Conservation (phyloP, 2,797 vertebrate species). For the Oreortyx pictus region DNA sequence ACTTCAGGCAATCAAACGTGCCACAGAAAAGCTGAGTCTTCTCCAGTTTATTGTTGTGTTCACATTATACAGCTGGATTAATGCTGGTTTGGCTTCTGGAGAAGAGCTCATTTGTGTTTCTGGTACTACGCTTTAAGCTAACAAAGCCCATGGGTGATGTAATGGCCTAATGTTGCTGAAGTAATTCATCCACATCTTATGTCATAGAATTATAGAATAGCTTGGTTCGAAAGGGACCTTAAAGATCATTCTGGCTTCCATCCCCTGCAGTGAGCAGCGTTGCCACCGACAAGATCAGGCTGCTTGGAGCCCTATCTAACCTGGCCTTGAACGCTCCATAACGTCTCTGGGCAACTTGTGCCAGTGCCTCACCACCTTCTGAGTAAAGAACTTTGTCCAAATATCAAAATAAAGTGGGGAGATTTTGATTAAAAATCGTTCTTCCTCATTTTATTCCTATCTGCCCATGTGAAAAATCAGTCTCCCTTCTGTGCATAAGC, state of each 20-base stretch:
- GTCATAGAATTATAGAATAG: neutral
- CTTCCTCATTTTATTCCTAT: neutral
- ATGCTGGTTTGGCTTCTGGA: neutral
- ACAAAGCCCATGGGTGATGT: neutral
- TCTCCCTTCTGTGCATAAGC: no score
- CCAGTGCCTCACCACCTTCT: neutral
- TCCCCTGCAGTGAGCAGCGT: neutral
- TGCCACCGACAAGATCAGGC: neutral
- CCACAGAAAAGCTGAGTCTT: neutral
- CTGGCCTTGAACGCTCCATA: neutral
- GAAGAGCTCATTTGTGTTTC: neutral
- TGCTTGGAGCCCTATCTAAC: neutral
- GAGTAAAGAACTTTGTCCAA: neutral
- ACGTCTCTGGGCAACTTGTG: neutral
- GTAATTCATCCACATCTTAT: neutral
- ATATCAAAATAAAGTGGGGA: neutral
- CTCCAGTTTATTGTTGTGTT: neutral
- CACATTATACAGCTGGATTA: neutral
- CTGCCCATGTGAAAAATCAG: neutral
- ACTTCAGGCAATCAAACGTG: neutral
- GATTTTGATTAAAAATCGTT: neutral
- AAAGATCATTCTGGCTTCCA: neutral
- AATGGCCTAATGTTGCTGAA: neutral
- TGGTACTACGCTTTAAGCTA: neutral
- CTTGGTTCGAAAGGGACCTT: neutral